Base-by-base conservation (phyloP, 2,888 invertebrate genomes). In the Bimastos eiseni region DNA sequence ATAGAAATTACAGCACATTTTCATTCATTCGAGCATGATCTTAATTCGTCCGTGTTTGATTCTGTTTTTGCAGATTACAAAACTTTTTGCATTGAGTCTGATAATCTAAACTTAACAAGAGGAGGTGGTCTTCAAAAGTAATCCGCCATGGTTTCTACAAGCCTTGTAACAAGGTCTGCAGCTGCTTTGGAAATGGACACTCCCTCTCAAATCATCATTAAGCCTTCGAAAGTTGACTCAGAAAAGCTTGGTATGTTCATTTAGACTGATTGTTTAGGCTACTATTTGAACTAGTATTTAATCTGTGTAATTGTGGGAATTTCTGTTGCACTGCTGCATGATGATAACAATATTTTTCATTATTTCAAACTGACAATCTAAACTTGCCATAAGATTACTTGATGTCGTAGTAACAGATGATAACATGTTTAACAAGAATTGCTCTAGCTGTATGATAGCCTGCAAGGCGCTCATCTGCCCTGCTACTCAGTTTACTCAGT, bases 171-270 rank as follows among this genome's bases (percentile, higher is more conserved):
- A 34, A 34, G 86, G 36, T 33, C 86, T 86, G 86, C 86, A 11
- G 86, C 86, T 15, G 86, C 86, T 37, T 24, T 86, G 90, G 91
- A 93, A 84, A 93, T 93, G 92, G 91, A 93, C 38, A 91, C 93
- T n/a, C 94, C 94, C 37, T 91, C 92, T 13, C 92, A 93, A 36
- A 91, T 94, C 37, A 93, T 93, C 89, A 91, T 94, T 30, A 93
- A 92, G 88, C 90, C 89, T 55, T 94, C 94, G 0, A 91, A 90
- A 41, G 93, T 93, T 21, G 93, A 93, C 83, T 90, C 92, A 37
- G 91, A 91, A 37, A 91, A 91, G 83, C 92, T 93, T 88, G 94
- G 94, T 94, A 91, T 86, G 92, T 89, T 89, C 36, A 36, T n/a
- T 70, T 4, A n/a, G 70, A 55, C 70, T 70, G n/a, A 8, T 70